Base-by-base conservation (phyloP, 2,797 vertebrate species). In the Siniperca undulata region DNA sequence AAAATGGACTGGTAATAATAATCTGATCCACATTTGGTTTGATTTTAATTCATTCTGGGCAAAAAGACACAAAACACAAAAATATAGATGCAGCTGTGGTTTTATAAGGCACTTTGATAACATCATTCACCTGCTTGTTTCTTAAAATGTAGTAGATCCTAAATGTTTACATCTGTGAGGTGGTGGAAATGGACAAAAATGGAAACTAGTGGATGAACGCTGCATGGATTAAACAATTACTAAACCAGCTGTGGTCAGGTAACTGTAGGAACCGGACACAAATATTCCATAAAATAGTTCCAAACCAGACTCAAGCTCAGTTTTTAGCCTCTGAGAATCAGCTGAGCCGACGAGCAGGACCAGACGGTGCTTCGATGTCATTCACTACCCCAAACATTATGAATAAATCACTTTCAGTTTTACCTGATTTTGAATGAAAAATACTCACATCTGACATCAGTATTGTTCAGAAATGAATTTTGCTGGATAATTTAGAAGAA, bases 1-100 rank as follows among this genome's bases (percentile, higher is more conserved):
- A 91, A 90, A 92, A 80, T 88, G 90, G 73, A 79, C 77, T 86
- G 86, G 89, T 86, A 84, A 76, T 86, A 93, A 90, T 90, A 82
- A 92, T 85, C 76, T 64, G 74, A 78, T 90, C 84, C 86, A 73
- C 86, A 81, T 85, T 89, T 70, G 80, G 83, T 88, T 88, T 83
- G 77, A 81, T 86, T 83, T 84, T 38, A 82, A 85, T 79, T 87
- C 48, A 74, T 78, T 67, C 64, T 52, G 64, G 66, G 46, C 7
- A 24, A 78, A 77, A 70, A 58, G 13, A 30, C 30, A 30, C 34
- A 72, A 44, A 70, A 34, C 11, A 46, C 77, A 71, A 42, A 78
- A 61, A 55, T 19, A 66, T 16, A 58, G 71, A 53, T 64, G 66
- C 59, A 85, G 76, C 74, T 77, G 70, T 60, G 56, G 20, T 68